These are phyloP conservation scores for Pegea sp. DNA, from an alignment of 23 tunicate species.

Conservation along the genomic window DNA sequence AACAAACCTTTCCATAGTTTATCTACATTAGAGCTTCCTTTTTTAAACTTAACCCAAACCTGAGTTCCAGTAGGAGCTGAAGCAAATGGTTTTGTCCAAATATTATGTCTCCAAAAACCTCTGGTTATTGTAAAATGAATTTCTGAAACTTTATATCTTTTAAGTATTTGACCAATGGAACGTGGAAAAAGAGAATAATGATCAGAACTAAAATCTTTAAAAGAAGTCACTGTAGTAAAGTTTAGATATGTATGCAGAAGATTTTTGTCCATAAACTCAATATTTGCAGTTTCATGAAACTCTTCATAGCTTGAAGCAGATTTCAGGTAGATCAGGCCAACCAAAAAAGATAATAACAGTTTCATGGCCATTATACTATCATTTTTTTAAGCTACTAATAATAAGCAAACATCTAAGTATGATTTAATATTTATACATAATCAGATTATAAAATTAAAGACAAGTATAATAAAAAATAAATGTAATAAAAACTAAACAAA, in stretches of 20 bases:
- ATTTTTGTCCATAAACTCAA: constrained; percentile 16
- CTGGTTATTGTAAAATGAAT: constrained; percentile 68
- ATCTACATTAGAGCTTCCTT: constrained; percentile 30
- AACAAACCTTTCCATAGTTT: constrained; percentile 58
- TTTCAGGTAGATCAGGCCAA: too few species aligned
- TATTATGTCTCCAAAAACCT: constrained; percentile 65
- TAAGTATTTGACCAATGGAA: constrained; percentile 32
- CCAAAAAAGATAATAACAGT: too few species aligned
- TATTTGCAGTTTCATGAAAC: constrained; percentile 26
- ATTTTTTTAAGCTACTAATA: too few species aligned
- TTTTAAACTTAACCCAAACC: constrained; percentile 77
- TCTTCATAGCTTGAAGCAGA: too few species aligned
- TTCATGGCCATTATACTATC: too few species aligned
- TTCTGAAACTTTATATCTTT: constrained; percentile 51
- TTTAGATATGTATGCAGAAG: constrained; percentile 50
- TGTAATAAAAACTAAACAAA: too few species aligned
- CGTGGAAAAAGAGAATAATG: constrained; percentile 77
- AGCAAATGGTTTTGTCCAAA: constrained; percentile 43
- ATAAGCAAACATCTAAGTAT: too few species aligned
- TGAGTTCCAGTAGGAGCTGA: constrained; percentile 76
- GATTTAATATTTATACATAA: too few species aligned
- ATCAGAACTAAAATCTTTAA: constrained; percentile 5
- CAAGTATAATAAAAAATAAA: too few species aligned
- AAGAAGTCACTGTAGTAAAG: constrained; percentile 28
- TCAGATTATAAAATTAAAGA: too few species aligned